Conservation (phyloP, 2,797 vertebrate species). For the Pempheris klunzingeri region DNA sequence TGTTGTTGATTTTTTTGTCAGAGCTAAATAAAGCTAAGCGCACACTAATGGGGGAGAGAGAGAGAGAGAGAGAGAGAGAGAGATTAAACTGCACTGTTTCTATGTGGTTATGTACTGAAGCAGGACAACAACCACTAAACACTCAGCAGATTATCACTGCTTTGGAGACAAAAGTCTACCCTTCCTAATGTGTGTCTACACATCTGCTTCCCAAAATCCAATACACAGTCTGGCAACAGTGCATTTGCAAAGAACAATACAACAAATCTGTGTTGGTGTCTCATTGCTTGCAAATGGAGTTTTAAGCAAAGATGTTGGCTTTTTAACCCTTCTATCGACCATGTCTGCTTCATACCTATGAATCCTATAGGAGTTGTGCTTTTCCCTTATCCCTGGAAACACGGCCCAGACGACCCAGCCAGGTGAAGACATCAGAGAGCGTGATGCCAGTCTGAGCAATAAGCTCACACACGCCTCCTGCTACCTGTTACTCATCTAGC, state of each 20-base stretch:
- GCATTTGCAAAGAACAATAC: not conserved
- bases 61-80: not conserved
- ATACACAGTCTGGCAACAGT: not conserved
- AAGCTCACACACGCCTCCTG: conserved; percentile 34
- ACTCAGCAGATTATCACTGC: not conserved
- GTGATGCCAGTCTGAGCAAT: conserved; percentile 56
- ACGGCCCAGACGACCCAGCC: not conserved
- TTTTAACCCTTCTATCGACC: conserved; percentile 8
- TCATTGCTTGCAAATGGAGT: not conserved
- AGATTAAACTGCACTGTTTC: not conserved
- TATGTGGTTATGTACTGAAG: not conserved
- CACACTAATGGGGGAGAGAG: not conserved
- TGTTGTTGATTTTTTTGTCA: not conserved
- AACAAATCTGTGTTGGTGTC: conserved; percentile 12
- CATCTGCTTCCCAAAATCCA: not conserved
- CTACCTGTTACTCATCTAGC: conserved; percentile 42
- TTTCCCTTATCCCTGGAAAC: not conserved
- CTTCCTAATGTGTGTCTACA: not conserved
- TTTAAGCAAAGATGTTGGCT: not conserved
- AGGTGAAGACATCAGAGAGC: conserved; percentile 38
- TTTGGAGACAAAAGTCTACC: not conserved
- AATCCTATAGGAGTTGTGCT: not conserved
- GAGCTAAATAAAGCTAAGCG: not conserved
- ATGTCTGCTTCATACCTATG: not conserved
- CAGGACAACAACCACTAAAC: not conserved